Conservation (phyloP, 2,888 invertebrate genomes). For the Cremastobaeus sp. region DNA sequence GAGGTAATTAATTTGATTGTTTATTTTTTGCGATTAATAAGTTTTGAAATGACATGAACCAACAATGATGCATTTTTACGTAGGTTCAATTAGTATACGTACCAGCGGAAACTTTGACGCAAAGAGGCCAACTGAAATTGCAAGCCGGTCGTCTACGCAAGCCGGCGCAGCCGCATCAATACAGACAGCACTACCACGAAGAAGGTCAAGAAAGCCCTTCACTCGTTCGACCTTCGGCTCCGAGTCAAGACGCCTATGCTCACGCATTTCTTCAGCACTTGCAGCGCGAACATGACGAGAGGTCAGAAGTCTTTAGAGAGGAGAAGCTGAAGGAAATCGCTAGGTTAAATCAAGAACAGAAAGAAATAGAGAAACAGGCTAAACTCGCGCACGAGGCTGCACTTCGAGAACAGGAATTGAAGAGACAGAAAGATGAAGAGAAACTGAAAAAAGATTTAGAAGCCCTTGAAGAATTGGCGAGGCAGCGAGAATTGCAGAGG, state of each 20-base stretch:
- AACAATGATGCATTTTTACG: too few relatives aligned
- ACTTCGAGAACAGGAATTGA: conserved; percentile 69
- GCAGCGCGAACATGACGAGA: conserved; percentile 71
- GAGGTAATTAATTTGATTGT: conserved; percentile 64
- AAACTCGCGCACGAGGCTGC: conserved; percentile 66
- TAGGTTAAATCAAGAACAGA: conserved; percentile 70
- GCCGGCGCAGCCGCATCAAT: conserved; percentile 58
- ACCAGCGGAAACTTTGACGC: conserved; percentile 86
- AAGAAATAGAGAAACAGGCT: conserved; percentile 70
- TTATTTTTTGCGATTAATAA: conserved; percentile 3
- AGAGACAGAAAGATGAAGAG: conserved; percentile 70
- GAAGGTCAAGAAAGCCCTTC: conserved; percentile 47
- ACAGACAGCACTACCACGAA: conserved; percentile 62
- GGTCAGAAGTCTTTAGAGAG: conserved; percentile 68
- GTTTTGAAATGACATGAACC: too few relatives aligned
- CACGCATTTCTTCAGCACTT: conserved; percentile 72
- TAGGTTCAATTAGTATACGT: conserved; percentile 89
- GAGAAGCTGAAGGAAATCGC: conserved; percentile 72
- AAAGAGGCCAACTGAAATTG: conserved; percentile 76
- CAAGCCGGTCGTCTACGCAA: conserved; percentile 68
- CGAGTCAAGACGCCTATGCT: conserved; percentile 67
- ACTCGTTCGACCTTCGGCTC: conserved; percentile 30
- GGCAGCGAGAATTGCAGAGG: conserved; percentile 71
- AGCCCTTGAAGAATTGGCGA: conserved; percentile 70
- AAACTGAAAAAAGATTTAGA: conserved; percentile 72